phyloP scores from a whole-genome alignment of 2,797 vertebrate species.

The Carduelis carduelis region DNA sequence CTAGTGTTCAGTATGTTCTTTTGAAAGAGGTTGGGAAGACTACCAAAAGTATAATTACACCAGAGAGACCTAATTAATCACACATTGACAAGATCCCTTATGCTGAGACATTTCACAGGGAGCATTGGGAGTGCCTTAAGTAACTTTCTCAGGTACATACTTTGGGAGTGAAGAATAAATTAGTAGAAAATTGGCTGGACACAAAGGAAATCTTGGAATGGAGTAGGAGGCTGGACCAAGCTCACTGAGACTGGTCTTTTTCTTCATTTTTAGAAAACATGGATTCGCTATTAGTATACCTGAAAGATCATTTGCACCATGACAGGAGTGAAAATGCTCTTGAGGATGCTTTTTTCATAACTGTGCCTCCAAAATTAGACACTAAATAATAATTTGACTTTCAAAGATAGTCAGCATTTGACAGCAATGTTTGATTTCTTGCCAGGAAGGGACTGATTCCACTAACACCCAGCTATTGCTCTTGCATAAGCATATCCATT shows the following conservation, averaged over 20 bases:
- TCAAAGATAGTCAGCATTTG: neutral
- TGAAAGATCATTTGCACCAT: neutral
- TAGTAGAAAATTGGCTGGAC: neutral
- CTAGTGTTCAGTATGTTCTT: neutral
- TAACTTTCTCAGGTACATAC: neutral
- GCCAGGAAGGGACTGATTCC: neutral
- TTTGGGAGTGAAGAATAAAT: neutral
- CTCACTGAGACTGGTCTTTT: neutral
- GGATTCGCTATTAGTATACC: neutral
- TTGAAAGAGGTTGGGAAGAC: neutral
- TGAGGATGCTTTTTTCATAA: neutral
- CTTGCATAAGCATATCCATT: neutral
- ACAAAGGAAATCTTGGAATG: neutral
- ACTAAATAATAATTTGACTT: neutral
- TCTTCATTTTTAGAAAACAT: neutral
- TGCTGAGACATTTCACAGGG: conserved; percentile 12
- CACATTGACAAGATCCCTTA: neutral
- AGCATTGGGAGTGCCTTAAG: neutral
- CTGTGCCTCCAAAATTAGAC: neutral
- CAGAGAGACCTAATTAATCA: conserved; percentile 36
- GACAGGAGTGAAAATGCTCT: neutral
- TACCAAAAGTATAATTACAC: conserved; percentile 41
- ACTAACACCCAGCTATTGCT: neutral
- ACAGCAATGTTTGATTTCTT: conserved; percentile 1
- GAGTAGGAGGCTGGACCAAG: neutral